phyloP scores from a whole-genome alignment of 2,797 vertebrate genomes.

The Chloroceryle amazona region DNA sequence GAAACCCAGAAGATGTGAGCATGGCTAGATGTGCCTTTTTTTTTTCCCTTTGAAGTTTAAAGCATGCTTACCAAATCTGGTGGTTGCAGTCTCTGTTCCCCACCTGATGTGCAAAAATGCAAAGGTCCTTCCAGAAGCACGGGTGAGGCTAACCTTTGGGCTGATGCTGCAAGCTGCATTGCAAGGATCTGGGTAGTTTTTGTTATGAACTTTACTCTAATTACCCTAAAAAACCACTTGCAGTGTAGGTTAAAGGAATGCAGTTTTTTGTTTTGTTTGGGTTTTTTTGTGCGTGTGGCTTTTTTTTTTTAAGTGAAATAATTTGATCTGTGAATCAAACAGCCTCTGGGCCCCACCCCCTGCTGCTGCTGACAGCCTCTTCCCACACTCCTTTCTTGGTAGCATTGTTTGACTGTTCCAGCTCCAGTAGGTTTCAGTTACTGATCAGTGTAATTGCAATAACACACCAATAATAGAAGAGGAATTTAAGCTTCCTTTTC shows the following conservation, averaged over 20 bases:
- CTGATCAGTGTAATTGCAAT: conserved; percentile 51
- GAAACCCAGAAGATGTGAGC: background rate
- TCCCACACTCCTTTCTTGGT: conserved; percentile 43
- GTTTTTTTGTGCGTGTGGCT: too few relatives aligned
- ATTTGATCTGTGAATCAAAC: conserved; percentile 45
- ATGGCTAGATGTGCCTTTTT: background rate
- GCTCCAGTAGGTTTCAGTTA: conserved; percentile 63
- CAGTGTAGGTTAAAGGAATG: background rate
- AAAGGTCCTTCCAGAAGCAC: background rate
- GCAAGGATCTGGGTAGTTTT: background rate
- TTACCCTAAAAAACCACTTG: background rate
- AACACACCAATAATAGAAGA: conserved; percentile 56
- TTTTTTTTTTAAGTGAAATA: conserved; percentile 6
- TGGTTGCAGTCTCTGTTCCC: background rate
- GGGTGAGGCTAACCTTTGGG: background rate
- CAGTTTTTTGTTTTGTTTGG: background rate
- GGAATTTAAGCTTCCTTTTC: conserved; percentile 59
- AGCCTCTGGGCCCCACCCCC: conserved; percentile 32
- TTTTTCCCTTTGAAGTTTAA: conserved; percentile 16
- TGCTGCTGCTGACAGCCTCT: conserved; percentile 53
- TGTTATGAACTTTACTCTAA: background rate
- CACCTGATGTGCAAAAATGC: background rate
- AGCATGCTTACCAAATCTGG: background rate
- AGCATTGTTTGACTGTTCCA: conserved; percentile 52
- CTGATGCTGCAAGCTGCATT: background rate